Base-by-base conservation (phyloP, 2,797 vertebrate genomes). In the Sebastiscus tertius region DNA sequence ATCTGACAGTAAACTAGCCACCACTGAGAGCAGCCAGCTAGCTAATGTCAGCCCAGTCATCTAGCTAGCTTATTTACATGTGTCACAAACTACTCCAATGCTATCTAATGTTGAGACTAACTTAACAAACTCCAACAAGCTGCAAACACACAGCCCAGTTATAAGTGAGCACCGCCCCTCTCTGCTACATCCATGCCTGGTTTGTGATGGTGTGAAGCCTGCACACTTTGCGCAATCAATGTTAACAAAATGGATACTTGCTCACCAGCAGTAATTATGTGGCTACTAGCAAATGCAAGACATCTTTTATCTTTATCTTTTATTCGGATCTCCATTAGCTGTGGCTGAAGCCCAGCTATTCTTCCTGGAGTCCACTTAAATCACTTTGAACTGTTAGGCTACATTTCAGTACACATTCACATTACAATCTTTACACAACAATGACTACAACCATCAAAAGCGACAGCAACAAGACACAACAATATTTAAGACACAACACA, bases 81-180 rank as follows among this genome's bases (percentile, higher is more conserved):
- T 16, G 8, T 20, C 5, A 8, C 20, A 10, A 52, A 20, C 46
- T 49, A 36, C 11, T 26, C 10, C 12, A 34, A 8, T 9, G 3
- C 1, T 10, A 18, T 29, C 1, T 16, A 22, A 29, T 1, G 14
- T 33, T 6, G 10, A 26, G 4, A 64, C 22, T 5, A 46, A 36
- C 5, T 27, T 34, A 39, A 36, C 36, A 36, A 52, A 33, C 2
- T 16, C 4, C 6, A 20, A 55, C 27, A 63, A 60, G 12, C 42
- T 67, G 5, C 39, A 42, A 42, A 14, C 39, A 1, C 24, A 24
- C 24, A 24, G 24, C 39, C 39, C 13, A 42, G 3, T 22, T 39
- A 39, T 39, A 63, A 42, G 71, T 1, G 73, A 93, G 92, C 89
- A 90, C 92, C 92, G 89, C 91, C 93, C 94, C 87, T 94, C 76